Percentiles rank a stretch among this genome's conserved stretches.
Conservation (phyloP, 2,113 vertebrate genomes). For the Struthio camelus region DNA sequence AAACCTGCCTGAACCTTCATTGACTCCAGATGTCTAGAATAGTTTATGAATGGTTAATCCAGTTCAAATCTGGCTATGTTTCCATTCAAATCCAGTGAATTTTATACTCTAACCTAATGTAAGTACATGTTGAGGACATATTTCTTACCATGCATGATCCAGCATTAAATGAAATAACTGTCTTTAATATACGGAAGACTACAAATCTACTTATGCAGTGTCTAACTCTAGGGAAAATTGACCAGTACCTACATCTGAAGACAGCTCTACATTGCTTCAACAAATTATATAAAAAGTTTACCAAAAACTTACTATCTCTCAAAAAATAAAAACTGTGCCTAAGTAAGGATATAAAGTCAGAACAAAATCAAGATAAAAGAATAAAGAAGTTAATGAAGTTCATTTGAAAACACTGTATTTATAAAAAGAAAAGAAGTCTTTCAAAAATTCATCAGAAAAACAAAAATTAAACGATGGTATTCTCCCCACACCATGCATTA, state of each 20-base stretch:
- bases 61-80: conserved; percentile 17
- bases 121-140: background rate
- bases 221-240: background rate
- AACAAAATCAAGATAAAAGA: background rate
- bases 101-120: background rate
- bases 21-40: background rate
- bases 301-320: background rate
- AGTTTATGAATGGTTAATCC: conserved; percentile 6
- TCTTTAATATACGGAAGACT: background rate
- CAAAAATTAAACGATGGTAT: background rate
- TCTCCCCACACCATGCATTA: background rate
- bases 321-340: conserved; percentile 19
- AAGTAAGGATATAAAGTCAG: background rate
- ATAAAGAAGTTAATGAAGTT: background rate
- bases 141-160: background rate
- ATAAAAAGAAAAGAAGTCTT: background rate
- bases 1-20: conserved; percentile 31
- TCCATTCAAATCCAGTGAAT: conserved; percentile 6
- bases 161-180: background rate
- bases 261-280: background rate
- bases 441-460: background rate
- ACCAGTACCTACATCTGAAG: background rate
- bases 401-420: background rate
- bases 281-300: background rate
- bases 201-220: background rate